These are phyloP conservation scores for Caprella mutica DNA, from an alignment of 2,888 invertebrate species.

Conservation along the genomic window DNA sequence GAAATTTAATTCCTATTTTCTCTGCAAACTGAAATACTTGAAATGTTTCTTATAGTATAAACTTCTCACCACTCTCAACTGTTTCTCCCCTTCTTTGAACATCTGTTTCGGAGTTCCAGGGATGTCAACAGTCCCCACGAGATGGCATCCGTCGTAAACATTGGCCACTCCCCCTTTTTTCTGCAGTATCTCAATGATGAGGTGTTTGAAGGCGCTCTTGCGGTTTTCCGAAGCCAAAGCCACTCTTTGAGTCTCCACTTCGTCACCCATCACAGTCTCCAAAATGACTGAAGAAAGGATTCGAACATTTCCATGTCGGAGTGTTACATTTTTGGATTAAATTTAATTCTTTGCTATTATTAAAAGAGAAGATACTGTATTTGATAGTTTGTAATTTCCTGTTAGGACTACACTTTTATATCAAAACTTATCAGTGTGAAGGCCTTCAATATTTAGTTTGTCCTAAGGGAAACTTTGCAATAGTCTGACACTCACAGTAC, in stretches of 20 bases:
- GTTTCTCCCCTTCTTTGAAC: conserved; percentile 6
- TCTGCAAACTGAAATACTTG: background rate
- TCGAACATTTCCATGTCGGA: no score
- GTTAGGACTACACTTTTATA: no score
- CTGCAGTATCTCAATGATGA: conserved; percentile 27
- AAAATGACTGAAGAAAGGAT: conserved; percentile 21
- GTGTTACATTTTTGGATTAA: no score
- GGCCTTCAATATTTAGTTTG: no score
- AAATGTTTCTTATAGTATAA: background rate
- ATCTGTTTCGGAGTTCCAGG: conserved; percentile 16
- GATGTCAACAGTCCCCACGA: conserved; percentile 19
- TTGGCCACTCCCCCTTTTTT: conserved; percentile 5
- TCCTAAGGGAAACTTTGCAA: no score
- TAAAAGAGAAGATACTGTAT: no score
- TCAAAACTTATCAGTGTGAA: no score
- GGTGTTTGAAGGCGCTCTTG: background rate
- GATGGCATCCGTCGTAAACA: conserved; percentile 23
- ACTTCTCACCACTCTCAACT: conserved; percentile 13
- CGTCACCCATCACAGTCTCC: conserved; percentile 14
- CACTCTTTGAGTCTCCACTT: conserved; percentile 9
- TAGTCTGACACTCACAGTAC: no score
- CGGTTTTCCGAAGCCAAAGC: background rate
- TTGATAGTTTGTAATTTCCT: no score
- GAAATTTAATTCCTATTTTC: background rate
- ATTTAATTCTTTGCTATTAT: no score